Evolutionary conservation across 2,888 invertebrate genomes (phyloP).

Genomic region (Allacma fusca): DNA sequence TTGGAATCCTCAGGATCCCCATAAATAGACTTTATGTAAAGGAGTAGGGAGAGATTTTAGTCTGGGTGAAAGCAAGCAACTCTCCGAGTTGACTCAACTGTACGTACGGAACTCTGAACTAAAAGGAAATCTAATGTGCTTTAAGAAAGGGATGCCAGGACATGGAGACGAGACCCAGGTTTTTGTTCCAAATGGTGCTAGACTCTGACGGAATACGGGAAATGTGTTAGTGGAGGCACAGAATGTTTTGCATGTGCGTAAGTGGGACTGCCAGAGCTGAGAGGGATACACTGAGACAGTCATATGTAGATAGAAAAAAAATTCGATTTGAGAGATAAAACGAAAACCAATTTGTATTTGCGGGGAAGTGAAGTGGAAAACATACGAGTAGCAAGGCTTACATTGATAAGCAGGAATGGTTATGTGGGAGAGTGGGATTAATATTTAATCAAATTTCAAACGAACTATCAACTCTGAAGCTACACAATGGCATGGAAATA

Average conservation of each 20-base stretch:
- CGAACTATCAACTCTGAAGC: slow-evolving; percentile 16
- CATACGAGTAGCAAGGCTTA: neutral
- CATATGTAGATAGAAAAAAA: too few species aligned
- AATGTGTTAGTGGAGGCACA: too few species aligned
- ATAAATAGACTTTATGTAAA: slow-evolving; percentile 5
- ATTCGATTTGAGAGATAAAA: slow-evolving; percentile 9
- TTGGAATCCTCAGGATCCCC: neutral
- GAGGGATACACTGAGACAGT: neutral
- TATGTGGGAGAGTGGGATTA: slow-evolving; percentile 8
- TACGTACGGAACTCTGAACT: neutral
- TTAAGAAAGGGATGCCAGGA: too few species aligned
- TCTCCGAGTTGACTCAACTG: neutral
- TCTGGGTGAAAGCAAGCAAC: neutral
- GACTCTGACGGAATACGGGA: too few species aligned
- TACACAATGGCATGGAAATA: neutral
- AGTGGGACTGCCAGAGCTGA: too few species aligned
- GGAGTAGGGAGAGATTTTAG: neutral
- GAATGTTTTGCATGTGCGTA: too few species aligned
- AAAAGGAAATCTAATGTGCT: too few species aligned
- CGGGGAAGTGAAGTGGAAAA: neutral
- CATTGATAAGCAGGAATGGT: neutral
- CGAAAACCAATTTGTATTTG: slow-evolving; percentile 16
- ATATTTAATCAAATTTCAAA: slow-evolving; percentile 11
- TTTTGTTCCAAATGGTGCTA: too few species aligned
- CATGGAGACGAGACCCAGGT: too few species aligned